Evolutionary conservation across 1,140 invertebrate species (phyloP), one percentile per base, ranked within the genome.

Genomic region (Temnothorax longispinosus): DNA sequence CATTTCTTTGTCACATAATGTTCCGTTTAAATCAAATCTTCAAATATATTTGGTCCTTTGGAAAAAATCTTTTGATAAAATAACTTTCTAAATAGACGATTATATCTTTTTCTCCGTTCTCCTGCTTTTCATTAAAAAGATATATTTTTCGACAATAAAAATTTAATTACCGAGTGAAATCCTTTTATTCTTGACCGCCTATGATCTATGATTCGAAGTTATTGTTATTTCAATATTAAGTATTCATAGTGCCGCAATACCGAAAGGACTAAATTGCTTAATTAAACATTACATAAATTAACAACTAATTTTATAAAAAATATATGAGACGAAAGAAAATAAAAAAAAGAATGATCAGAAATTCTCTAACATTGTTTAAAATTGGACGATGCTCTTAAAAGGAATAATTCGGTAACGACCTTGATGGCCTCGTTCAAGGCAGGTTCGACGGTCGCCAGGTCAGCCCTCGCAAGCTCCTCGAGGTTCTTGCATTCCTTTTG

Each of bases 361-460:
- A 69, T 81, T 27, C 27, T 60, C 13, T n/a, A 38, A 76, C 3
- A 47, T 50, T 44, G 15, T 56, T 56, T 56, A 38, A 81, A 71
- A 32, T 7, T 18, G 21, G 3, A 27, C 32, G 10, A 11, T 27
- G 2, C 11, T 27, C 0, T 21, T 58, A 44, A 15, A 78, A 27
- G 3, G 15, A 21, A 2, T 35, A n/a, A 82, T 67, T 81, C n/a
- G 27, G 41, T 60, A 71, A 60, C 11, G 85, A 97, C 97, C 94
- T 96, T 96, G 86, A 98, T 96, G 58, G 98, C 98, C 93, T 98
- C 98, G 64, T 98, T 96, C 2, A 98, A 93, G 5, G 98, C 98
- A 1, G 98, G 98, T 95, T 98, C 96, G n/a, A 98, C 98, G 90
- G 97, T 96, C 87, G 97, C 97, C 21, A 99, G 95, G 95, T 98